Base-by-base conservation (phyloP, 2,113 vertebrate species). In the Burhinus bistriatus region DNA sequence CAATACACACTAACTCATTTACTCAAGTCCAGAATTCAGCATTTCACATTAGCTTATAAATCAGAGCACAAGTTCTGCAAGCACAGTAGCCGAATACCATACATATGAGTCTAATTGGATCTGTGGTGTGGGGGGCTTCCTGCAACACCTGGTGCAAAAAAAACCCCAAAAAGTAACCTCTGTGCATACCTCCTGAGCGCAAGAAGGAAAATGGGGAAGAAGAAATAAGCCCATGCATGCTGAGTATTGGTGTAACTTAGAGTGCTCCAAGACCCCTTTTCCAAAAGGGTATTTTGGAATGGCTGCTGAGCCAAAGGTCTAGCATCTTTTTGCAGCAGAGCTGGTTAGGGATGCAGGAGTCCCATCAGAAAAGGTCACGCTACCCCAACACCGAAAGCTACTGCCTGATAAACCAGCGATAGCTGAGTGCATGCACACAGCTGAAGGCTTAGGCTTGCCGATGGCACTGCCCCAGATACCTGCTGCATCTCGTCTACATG, bases 321-420 rank as follows among this genome's bases (percentile, higher is more conserved):
- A 40, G 16, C 34, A 42, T 6, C 3, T 26, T 80, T 62, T 73
- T 27, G 44, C 15, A 76, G 44, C 61, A 64, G 12, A 79, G 25
- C 4, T 62, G 36, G 34, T 73, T 62, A 45, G 57, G 5, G 36
- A 40, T 45, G 21, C 3, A 30, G 44, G 36, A 81, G 36, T 36
- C 18, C 1, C 1, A 51, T 12, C 5, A 14, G 47, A 54, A 89
- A 75, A 62, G 14, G 1, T 40, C 25, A 3, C 2, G 5, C 17
- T 62, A 29, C 22, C 27, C 32, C 12, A 61, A 42, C 15, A 25
- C 2, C 45, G 58, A 83, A 79, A 62, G 22, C 19, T 55, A 55
- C 47, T 22, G 18, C 5, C 5, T 3, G 14, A 23, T 75, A 38
- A 30, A 85, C 9, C 17, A 34, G 36, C 6, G 6, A 21, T 17